Percentiles rank a stretch among this genome's conserved stretches.
Conservation (phyloP, 2,797 vertebrate species). For the Agapornis canus region DNA sequence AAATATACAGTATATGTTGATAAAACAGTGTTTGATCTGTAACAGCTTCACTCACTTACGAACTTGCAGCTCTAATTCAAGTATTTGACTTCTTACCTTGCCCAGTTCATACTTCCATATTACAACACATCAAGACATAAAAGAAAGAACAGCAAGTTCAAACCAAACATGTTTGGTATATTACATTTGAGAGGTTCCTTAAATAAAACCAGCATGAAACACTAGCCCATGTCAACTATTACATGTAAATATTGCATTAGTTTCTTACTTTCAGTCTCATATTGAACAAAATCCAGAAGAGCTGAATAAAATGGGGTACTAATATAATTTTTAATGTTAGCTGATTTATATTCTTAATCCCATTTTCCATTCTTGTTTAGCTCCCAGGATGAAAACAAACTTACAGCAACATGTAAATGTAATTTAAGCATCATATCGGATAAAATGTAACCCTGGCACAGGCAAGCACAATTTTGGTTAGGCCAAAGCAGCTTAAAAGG, state of each 20-base stretch:
- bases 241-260: background rate
- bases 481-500: background rate
- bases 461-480: background rate
- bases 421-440: background rate
- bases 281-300: background rate
- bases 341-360: background rate
- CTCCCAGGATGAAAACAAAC: background rate
- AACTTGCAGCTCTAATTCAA: background rate
- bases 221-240: background rate
- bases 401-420: background rate
- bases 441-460: background rate
- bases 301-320: background rate
- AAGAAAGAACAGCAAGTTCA: background rate
- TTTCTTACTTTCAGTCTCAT: background rate
- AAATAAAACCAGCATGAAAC: background rate
- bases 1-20: background rate
- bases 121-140: background rate
- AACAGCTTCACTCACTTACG: background rate
- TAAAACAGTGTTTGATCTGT: background rate
- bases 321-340: background rate
- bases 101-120: background rate
- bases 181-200: background rate
- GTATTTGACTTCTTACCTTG: background rate
- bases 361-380: background rate
- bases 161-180: background rate